These are phyloP conservation scores for Cetonia aurata DNA, from an alignment of 2,888 invertebrate genomes.

Conservation along the genomic window DNA sequence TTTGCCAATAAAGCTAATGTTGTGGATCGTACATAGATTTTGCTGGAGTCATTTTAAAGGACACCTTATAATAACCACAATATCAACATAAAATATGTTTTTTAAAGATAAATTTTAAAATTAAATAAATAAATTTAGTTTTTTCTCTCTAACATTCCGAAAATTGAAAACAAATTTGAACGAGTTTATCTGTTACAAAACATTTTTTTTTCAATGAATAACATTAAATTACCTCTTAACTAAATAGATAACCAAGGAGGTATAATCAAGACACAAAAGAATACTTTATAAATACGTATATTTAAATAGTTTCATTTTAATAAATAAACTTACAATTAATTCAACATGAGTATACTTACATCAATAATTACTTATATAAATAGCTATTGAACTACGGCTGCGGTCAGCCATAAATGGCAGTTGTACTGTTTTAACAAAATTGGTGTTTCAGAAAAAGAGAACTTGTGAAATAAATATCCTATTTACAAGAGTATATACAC, in stretches of 20 bases:
- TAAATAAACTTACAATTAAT: slow-evolving; percentile 43
- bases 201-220: too few species aligned
- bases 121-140: too few species aligned
- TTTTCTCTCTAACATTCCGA: too few species aligned
- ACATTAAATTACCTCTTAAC: not conserved
- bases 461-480: slow-evolving; percentile 37
- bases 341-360: slow-evolving; percentile 32
- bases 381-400: slow-evolving; percentile 37
- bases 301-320: slow-evolving; percentile 31
- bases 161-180: too few species aligned
- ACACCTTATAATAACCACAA: too few species aligned
- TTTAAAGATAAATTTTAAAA: too few species aligned
- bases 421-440: slow-evolving; percentile 32
- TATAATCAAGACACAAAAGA: not conserved
- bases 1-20: too few species aligned
- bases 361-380: slow-evolving; percentile 26
- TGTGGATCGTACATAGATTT: too few species aligned
- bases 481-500: slow-evolving; percentile 38
- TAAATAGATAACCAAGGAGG: not conserved
- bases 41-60: too few species aligned
- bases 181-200: too few species aligned
- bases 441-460: not conserved
- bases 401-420: slow-evolving; percentile 35
- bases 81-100: too few species aligned
- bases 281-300: slow-evolving; percentile 17